Evolutionary conservation across 2,888 invertebrate species (phyloP).

Genomic region (Mythimna loreyi): DNA sequence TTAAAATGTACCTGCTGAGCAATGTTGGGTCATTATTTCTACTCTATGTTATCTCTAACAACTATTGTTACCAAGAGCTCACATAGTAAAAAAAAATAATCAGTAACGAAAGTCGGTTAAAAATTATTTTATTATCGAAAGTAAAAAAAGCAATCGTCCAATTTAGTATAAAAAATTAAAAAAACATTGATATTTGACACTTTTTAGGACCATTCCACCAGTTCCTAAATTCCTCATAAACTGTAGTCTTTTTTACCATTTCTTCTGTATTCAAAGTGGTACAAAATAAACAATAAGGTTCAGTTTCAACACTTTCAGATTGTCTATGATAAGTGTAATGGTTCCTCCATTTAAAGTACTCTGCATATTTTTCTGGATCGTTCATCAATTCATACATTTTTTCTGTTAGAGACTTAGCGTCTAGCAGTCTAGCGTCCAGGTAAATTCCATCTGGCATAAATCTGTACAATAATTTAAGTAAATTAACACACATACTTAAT

Average conservation of each 20-base stretch:
- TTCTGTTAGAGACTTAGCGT: conserved; percentile 57
- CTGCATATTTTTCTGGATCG: conserved; percentile 63
- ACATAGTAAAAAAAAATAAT: too few relatives aligned
- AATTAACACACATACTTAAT: neutral
- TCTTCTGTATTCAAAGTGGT: conserved; percentile 61
- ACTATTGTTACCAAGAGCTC: neutral
- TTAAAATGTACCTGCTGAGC: neutral
- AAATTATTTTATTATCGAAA: neutral
- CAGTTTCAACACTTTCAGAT: conserved; percentile 58
- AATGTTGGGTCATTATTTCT: neutral
- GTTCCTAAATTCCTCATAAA: conserved; percentile 58
- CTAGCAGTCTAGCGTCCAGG: conserved; percentile 64
- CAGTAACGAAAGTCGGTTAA: neutral
- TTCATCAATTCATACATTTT: conserved; percentile 67
- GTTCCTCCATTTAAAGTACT: conserved; percentile 73
- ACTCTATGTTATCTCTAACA: neutral
- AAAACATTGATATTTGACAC: conserved; percentile 20
- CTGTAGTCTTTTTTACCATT: conserved; percentile 51
- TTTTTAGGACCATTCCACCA: conserved; percentile 54
- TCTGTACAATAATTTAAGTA: conserved; percentile 46
- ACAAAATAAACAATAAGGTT: conserved; percentile 70
- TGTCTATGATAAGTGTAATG: conserved; percentile 68
- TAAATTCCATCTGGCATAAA: conserved; percentile 72
- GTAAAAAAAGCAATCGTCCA: neutral
- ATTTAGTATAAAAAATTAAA: neutral